phyloP scores from a whole-genome alignment of 1,140 invertebrate species.

The Ruditapes philippinarum region DNA sequence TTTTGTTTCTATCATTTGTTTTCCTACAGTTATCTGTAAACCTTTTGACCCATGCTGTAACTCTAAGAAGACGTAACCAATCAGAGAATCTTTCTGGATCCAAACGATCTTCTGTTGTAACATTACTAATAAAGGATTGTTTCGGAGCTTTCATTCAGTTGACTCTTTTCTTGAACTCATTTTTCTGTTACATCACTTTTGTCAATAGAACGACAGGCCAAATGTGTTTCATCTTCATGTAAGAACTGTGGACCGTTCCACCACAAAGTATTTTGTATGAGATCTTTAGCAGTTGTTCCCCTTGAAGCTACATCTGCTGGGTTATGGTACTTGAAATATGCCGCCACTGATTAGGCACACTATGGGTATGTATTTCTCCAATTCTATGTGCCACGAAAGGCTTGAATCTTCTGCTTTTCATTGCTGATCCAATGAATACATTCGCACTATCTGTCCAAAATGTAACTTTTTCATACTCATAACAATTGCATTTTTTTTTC shows the following conservation, averaged over 20 bases:
- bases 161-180: background rate
- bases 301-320: background rate
- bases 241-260: background rate
- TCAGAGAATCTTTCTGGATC: background rate
- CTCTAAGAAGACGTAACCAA: background rate
- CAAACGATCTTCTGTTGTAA: background rate
- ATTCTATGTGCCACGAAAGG: background rate
- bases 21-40: conserved; percentile 2
- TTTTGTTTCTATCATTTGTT: background rate
- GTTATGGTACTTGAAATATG: conserved; percentile 15
- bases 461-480: background rate
- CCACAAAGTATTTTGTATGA: background rate
- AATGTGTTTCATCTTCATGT: background rate
- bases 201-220: background rate
- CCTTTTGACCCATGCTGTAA: conserved; percentile 10
- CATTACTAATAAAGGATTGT: background rate
- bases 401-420: background rate
- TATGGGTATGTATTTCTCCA: conserved; percentile 8
- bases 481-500: background rate
- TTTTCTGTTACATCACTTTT: background rate
- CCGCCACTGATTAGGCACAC: background rate
- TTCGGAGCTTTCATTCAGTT: background rate
- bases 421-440: background rate
- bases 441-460: conserved; percentile 8
- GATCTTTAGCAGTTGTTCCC: background rate